These are phyloP conservation scores for Pterocles orientalis DNA, from an alignment of 2,113 vertebrate species.

Conservation along the genomic window DNA sequence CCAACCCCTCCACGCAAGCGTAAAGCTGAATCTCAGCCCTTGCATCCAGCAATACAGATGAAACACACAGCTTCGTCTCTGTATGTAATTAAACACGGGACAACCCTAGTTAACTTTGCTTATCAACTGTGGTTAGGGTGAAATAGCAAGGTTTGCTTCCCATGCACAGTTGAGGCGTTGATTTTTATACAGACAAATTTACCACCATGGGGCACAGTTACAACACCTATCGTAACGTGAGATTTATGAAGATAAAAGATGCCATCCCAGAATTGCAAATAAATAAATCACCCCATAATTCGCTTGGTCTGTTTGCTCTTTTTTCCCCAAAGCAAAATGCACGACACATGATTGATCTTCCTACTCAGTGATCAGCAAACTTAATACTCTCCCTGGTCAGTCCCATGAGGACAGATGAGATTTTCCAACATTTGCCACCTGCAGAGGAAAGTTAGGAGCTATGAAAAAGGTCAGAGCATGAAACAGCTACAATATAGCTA, in stretches of 20 bases:
- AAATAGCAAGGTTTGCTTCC: not conserved
- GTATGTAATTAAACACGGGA: not conserved
- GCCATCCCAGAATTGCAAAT: not conserved
- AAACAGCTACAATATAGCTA: not conserved
- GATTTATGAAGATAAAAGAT: constrained; percentile 22
- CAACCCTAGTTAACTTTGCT: not conserved
- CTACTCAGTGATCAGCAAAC: not conserved
- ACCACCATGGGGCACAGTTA: not conserved
- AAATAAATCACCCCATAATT: constrained; percentile 8
- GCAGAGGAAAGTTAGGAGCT: not conserved
- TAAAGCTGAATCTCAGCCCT: not conserved
- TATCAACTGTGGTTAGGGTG: not conserved
- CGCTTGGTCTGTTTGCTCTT: not conserved
- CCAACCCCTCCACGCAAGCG: not conserved
- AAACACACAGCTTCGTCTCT: not conserved
- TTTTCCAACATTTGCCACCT: not conserved
- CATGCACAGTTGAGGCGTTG: not conserved
- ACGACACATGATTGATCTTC: not conserved
- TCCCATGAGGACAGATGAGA: not conserved
- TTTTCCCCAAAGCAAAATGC: not conserved
- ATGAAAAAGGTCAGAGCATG: not conserved
- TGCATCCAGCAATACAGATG: not conserved
- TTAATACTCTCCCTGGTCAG: not conserved
- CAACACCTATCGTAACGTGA: not conserved
- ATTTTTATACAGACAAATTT: not conserved